Evolutionary conservation across 1,140 invertebrate species (phyloP).

Genomic region (Drosophila bocqueti): DNA sequence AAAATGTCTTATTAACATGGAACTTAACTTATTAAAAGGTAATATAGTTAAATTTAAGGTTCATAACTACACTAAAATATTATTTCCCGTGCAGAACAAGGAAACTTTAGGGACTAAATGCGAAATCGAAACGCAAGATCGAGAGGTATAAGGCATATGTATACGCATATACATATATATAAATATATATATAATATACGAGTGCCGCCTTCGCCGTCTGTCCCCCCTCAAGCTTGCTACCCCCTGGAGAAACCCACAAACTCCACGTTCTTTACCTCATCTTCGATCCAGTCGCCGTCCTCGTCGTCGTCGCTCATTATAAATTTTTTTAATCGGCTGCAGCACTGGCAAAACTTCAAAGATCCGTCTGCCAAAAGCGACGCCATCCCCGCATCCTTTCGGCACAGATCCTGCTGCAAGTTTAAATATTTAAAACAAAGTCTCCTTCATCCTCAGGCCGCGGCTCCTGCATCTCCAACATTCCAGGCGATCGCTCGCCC

Average conservation of each 20-base stretch:
- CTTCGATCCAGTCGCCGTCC: constrained; percentile 21
- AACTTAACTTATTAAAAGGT: too few relatives aligned
- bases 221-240: background rate
- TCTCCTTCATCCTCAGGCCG: constrained; percentile 37
- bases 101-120: constrained; percentile 55
- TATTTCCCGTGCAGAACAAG: constrained; percentile 12
- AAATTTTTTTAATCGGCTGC: constrained; percentile 81
- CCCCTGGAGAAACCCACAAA: background rate
- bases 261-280: constrained; percentile 26
- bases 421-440: constrained; percentile 83
- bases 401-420: constrained; percentile 68
- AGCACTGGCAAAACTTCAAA: constrained; percentile 75
- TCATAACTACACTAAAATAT: background rate
- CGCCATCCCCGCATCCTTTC: constrained; percentile 15
- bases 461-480: constrained; percentile 55
- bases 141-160: constrained; percentile 61
- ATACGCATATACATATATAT: constrained; percentile 46
- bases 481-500: constrained; percentile 74
- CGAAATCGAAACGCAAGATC: constrained; percentile 78
- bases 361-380: constrained; percentile 70
- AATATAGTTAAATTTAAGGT: background rate
- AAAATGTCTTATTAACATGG: too few relatives aligned
- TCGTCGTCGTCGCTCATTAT: constrained; percentile 71
- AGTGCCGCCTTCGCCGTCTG: constrained; percentile 59
- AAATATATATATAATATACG: constrained; percentile 65